Base-by-base conservation (phyloP, 2,113 vertebrate species). In the Cromileptes altivelis region DNA sequence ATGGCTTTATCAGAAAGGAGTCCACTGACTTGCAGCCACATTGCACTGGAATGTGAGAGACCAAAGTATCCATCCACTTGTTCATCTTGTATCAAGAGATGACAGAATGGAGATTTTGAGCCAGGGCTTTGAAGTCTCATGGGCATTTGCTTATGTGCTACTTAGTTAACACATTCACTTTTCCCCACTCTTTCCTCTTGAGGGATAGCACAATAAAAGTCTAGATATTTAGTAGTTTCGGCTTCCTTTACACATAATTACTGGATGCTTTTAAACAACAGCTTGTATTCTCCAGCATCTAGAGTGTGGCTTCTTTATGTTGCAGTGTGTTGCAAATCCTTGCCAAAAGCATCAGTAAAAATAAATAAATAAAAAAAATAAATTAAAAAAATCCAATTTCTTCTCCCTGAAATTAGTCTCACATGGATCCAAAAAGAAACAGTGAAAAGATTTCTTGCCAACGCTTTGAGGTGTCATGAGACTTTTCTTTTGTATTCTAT, bases 261-360 rank as follows among this genome's bases (percentile, higher is more conserved):
- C 58, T 21, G 13, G 3, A 50, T 77, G 52, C 49, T 67, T 56
- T 81, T 60, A 80, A 80, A 77, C 25, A 67, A 70, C 45, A 53
- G 9, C 62, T 73, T 62, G 1, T 12, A 14, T 70, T 81, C 61
- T 21, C 12, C 21, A 75, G 45, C 78, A 58, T 83, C 27, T 49
- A 53, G 18, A 72, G 72, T 25, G 62, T 12, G 49, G 40, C 52
- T 50, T 65, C 56, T 80, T 82, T 33, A 1, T 81, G 76, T 81
- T 89, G 75, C 85, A 75, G 42, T 58, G 23, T 82, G 25, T 83
- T 89, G 69, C 74, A 89, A 87, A 80, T 91, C 64, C 47, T 69
- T 81, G 85, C 77, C 87, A 82, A 84, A 78, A 92, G 89, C 86
- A 1, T 56, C 55, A 60, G 50, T 37, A 37, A 37, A 37, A 37